A percentile compares a stretch with the other conserved stretches of the same genome.
phyloP scores from a whole-genome alignment of 64 coral and sea anemone genomes.

The Dendronephthya gigantea region DNA sequence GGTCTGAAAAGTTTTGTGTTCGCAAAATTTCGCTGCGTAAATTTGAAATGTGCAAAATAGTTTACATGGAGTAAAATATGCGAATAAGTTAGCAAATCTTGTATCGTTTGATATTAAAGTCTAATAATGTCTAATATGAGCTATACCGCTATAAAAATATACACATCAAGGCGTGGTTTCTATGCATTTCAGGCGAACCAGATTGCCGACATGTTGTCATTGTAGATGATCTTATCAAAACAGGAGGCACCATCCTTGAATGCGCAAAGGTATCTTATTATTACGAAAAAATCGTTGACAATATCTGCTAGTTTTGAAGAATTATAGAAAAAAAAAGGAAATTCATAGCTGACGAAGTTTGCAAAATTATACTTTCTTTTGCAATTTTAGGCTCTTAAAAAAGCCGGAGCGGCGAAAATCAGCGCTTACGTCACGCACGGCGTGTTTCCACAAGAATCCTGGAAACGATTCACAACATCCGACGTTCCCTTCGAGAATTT shows the following conservation, averaged over 20 bases:
- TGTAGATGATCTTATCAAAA: conserved; percentile 90
- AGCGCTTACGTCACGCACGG: conserved; percentile 89
- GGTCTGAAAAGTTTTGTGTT: too few species aligned
- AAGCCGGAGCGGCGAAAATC: conserved; percentile 55
- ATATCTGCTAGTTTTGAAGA: too few species aligned
- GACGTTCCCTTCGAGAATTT: conserved; percentile 82
- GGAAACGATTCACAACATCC: conserved; percentile 81
- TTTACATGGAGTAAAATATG: too few species aligned
- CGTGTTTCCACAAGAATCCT: conserved; percentile 79
- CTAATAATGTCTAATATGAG: too few species aligned
- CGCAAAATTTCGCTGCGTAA: too few species aligned
- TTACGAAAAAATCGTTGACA: background rate
- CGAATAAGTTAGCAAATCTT: too few species aligned
- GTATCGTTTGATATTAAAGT: too few species aligned
- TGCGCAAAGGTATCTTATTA: conserved; percentile 59
- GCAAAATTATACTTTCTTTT: background rate
- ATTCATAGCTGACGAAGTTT: too few species aligned
- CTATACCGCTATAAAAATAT: too few species aligned
- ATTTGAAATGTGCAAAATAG: too few species aligned
- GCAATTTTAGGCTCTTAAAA: conserved; percentile 42
- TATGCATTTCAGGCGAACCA: conserved; percentile 45
- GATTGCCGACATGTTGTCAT: conserved; percentile 63
- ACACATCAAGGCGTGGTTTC: background rate
- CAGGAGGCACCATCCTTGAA: conserved; percentile 76
- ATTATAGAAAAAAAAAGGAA: too few species aligned